A percentile compares a stretch with the other conserved stretches of the same genome.
Conservation (phyloP, 2,113 vertebrate genomes). For the Oncorhynchus masou region DNA sequence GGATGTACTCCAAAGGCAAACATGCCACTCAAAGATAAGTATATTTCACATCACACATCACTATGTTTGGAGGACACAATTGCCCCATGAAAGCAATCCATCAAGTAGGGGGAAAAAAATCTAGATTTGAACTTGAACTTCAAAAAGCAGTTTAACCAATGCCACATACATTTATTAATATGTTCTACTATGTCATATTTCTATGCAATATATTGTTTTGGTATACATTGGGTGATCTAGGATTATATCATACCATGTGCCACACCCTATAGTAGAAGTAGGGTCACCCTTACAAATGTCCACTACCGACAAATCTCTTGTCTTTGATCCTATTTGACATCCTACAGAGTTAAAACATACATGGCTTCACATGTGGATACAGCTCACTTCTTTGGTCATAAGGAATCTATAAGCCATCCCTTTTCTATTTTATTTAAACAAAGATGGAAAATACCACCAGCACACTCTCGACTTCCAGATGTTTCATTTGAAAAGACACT, state of each 20-base stretch:
- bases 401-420: constrained; percentile 34
- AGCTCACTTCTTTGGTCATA: constrained; percentile 14
- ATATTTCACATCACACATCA: background rate
- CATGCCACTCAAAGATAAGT: background rate
- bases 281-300: constrained; percentile 9
- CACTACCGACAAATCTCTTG: constrained; percentile 28
- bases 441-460: constrained; percentile 59
- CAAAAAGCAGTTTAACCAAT: background rate
- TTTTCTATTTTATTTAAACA: constrained; percentile 26
- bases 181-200: background rate
- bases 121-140: background rate
- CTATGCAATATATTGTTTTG: background rate
- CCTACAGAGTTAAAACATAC: constrained; percentile 29
- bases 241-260: background rate
- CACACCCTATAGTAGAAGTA: constrained; percentile 19
- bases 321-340: constrained; percentile 15
- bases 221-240: no score
- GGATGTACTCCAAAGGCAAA: background rate
- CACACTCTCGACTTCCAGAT: constrained; percentile 34
- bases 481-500: constrained; percentile 37
- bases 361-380: constrained; percentile 44
- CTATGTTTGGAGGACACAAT: background rate
- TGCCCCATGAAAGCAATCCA: background rate
- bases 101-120: background rate
- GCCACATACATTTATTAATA: background rate